phyloP scores from a whole-genome alignment of 2,797 vertebrate genomes.

The Peromyscus nudipes region DNA sequence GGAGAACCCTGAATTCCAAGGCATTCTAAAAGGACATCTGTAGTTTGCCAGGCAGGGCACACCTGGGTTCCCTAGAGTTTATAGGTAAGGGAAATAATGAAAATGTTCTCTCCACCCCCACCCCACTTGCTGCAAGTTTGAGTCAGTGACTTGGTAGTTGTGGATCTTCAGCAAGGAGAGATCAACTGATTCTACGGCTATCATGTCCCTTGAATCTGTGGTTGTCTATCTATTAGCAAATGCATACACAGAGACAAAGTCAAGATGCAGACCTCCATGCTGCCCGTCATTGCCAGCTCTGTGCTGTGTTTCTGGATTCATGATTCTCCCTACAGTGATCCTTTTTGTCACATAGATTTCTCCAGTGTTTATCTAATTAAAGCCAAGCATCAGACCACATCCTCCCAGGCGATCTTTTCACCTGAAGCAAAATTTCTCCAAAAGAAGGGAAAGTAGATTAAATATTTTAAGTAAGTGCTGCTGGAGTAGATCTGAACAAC shows the following conservation, averaged over 20 bases:
- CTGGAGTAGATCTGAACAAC: not conserved
- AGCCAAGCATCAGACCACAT: conserved; percentile 9
- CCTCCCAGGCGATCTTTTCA: not conserved
- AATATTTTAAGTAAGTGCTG: conserved; percentile 28
- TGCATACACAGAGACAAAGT: not conserved
- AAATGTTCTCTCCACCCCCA: not conserved
- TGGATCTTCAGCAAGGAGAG: not conserved
- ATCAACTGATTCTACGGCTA: not conserved
- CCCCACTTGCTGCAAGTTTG: not conserved
- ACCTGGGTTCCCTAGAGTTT: not conserved
- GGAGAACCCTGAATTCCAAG: not conserved
- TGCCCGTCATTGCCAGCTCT: not conserved
- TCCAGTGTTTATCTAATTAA: conserved; percentile 29
- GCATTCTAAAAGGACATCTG: not conserved
- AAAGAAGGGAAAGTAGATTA: conserved; percentile 43
- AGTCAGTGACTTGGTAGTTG: not conserved
- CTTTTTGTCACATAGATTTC: conserved; percentile 1
- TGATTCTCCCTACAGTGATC: not conserved
- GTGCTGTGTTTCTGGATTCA: not conserved
- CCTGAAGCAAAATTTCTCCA: not conserved
- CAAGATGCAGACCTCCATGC: not conserved
- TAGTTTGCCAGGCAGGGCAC: not conserved
- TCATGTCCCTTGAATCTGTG: not conserved
- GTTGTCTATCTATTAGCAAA: not conserved
- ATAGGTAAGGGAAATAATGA: not conserved